Percentiles rank a stretch among this genome's conserved stretches.
These are phyloP conservation scores for Centropyge bicolor DNA, from an alignment of 2,797 vertebrate genomes.

Conservation along the genomic window DNA sequence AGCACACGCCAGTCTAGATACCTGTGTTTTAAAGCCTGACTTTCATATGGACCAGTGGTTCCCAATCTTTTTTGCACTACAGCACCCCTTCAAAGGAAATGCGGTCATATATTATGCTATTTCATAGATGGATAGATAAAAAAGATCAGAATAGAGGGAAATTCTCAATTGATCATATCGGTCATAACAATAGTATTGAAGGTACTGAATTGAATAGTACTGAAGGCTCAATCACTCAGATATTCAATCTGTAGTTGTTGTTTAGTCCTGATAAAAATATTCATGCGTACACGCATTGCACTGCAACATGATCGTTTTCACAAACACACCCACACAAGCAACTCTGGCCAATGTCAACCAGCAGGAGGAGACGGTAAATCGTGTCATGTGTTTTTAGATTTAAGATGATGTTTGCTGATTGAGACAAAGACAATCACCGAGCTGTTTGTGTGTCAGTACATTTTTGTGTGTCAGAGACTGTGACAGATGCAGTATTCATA, in stretches of 20 bases:
- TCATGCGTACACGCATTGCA: neutral
- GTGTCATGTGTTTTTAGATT: constrained; percentile 17
- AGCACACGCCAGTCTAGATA: neutral
- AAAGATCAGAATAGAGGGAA: too few species aligned
- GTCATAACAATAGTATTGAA: neutral
- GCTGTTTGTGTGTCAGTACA: neutral
- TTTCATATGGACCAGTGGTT: too few species aligned
- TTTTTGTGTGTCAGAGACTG: neutral
- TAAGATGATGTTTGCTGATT: constrained; percentile 16
- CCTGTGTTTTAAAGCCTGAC: neutral
- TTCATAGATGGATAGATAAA: too few species aligned
- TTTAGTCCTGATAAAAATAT: neutral
- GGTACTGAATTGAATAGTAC: neutral
- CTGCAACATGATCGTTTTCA: neutral
- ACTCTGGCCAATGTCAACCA: neutral
- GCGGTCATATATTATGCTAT: too few species aligned
- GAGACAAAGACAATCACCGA: neutral
- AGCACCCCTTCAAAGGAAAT: neutral
- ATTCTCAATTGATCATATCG: neutral
- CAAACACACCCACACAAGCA: constrained; percentile 13
- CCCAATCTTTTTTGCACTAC: neutral
- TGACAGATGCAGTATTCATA: neutral
- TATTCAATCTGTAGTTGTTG: neutral
- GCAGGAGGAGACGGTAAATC: constrained; percentile 16
- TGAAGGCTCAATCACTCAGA: neutral